These are phyloP conservation scores for Craterocephalus amniculus DNA, from an alignment of 2,797 vertebrate species.

Conservation along the genomic window DNA sequence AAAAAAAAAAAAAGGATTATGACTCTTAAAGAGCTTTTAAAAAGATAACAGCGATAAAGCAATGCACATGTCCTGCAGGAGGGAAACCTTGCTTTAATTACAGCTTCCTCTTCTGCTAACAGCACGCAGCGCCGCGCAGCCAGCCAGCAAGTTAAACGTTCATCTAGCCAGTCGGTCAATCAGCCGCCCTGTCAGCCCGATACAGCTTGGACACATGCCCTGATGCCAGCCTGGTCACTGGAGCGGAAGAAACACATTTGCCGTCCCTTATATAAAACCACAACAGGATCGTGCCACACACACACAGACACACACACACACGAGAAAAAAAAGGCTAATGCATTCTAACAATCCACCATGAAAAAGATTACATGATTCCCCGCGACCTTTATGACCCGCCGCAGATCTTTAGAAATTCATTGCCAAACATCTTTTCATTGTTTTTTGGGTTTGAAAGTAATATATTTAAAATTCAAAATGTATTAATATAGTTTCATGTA, in stretches of 20 bases:
- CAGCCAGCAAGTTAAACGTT: constrained; percentile 64
- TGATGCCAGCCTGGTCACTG: constrained; percentile 46
- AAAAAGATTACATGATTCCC: constrained; percentile 31
- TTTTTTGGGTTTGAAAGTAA: constrained; percentile 2
- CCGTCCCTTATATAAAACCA: constrained; percentile 17
- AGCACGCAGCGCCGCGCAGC: constrained; percentile 47
- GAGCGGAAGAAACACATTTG: constrained; percentile 37
- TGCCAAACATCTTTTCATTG: neutral
- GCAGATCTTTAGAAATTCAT: constrained; percentile 17
- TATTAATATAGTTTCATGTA: neutral
- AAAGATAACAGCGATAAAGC: constrained; percentile 52
- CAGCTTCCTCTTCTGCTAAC: constrained; percentile 65
- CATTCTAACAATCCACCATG: constrained; percentile 34
- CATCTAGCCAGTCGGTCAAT: constrained; percentile 66
- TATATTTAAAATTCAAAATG: neutral
- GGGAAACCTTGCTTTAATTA: constrained; percentile 70
- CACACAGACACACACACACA: too few relatives aligned
- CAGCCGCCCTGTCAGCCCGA: constrained; percentile 57
- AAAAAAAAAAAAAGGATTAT: constrained; percentile 38
- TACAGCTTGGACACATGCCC: constrained; percentile 58
- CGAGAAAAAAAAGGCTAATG: constrained; percentile 14
- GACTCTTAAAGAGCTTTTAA: constrained; percentile 45
- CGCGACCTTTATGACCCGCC: constrained; percentile 21
- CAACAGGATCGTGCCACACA: constrained; percentile 26
- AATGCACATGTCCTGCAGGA: constrained; percentile 48